A percentile compares a stretch with the other conserved stretches of the same genome.
These are phyloP conservation scores for Patella pellucida DNA, from an alignment of 2,888 invertebrate species.

Conservation along the genomic window DNA sequence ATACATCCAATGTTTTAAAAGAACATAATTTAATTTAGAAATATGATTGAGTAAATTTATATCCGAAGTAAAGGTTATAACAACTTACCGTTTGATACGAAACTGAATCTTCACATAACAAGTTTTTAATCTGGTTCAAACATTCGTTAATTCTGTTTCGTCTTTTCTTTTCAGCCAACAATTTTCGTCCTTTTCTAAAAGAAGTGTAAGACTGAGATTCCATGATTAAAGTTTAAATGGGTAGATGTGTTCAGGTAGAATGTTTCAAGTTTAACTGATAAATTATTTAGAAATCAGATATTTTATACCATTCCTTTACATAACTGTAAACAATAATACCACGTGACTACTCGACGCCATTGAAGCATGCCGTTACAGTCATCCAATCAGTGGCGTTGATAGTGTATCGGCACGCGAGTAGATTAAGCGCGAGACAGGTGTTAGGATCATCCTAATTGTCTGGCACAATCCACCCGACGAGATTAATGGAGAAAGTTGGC, in stretches of 20 bases:
- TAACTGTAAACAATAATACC: not conserved
- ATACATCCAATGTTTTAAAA: no score
- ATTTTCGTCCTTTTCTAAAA: conserved; percentile 4
- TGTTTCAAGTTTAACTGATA: not conserved
- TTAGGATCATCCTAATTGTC: not conserved
- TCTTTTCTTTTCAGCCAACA: conserved; percentile 9
- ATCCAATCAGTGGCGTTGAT: not conserved
- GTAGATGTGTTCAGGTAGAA: not conserved
- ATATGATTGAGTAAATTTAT: no score
- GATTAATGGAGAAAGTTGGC: not conserved
- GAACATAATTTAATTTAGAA: no score
- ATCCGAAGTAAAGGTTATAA: no score
- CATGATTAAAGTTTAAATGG: not conserved
- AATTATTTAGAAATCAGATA: not conserved
- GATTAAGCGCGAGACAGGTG: not conserved
- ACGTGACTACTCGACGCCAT: not conserved
- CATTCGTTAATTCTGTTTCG: not conserved
- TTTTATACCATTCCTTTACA: not conserved
- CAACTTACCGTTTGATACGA: not conserved
- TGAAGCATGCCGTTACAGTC: conserved; percentile 1
- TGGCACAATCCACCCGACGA: not conserved
- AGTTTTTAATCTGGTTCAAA: not conserved
- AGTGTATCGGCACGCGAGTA: conserved; percentile 1
- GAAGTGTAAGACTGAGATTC: not conserved
- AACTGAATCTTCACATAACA: not conserved